Evolutionary conservation across 2,888 invertebrate genomes (phyloP).

Genomic region (Trisateles emortualis): DNA sequence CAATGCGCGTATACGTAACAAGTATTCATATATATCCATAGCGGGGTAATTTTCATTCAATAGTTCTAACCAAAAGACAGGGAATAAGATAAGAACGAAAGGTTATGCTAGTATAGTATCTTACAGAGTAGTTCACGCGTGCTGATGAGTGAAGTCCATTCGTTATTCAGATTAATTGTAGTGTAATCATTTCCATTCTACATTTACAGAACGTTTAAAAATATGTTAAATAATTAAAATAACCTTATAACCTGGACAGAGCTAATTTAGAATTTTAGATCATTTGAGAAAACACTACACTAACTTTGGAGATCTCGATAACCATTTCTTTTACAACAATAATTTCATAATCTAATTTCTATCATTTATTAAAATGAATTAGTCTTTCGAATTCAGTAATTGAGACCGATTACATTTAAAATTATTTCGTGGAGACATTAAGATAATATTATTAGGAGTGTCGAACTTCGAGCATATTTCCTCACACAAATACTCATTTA

Average conservation of each 20-base stretch:
- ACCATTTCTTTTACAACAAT: slow-evolving; percentile 31
- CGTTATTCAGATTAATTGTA: not conserved
- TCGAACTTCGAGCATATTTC: not conserved
- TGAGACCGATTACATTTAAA: slow-evolving; percentile 20
- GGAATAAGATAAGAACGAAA: too few relatives aligned
- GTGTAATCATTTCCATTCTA: not conserved
- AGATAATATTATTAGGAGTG: not conserved
- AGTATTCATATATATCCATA: too few relatives aligned
- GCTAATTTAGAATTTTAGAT: slow-evolving; percentile 34
- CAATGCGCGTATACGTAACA: too few relatives aligned
- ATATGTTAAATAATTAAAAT: slow-evolving; percentile 24
- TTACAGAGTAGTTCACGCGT: too few relatives aligned
- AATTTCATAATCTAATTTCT: slow-evolving; percentile 49
- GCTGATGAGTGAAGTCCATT: not conserved
- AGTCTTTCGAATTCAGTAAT: slow-evolving; percentile 27
- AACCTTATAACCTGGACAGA: slow-evolving; percentile 27
- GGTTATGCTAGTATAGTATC: too few relatives aligned
- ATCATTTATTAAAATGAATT: slow-evolving; percentile 30
- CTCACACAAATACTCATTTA: too few relatives aligned
- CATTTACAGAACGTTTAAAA: not conserved
- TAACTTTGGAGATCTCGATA: slow-evolving; percentile 33
- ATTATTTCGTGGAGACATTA: slow-evolving; percentile 20
- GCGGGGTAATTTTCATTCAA: too few relatives aligned
- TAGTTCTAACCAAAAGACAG: too few relatives aligned
- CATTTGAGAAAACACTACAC: slow-evolving; percentile 28